phyloP scores from a whole-genome alignment of 2,888 invertebrate genomes.

The Gari tellinella region DNA sequence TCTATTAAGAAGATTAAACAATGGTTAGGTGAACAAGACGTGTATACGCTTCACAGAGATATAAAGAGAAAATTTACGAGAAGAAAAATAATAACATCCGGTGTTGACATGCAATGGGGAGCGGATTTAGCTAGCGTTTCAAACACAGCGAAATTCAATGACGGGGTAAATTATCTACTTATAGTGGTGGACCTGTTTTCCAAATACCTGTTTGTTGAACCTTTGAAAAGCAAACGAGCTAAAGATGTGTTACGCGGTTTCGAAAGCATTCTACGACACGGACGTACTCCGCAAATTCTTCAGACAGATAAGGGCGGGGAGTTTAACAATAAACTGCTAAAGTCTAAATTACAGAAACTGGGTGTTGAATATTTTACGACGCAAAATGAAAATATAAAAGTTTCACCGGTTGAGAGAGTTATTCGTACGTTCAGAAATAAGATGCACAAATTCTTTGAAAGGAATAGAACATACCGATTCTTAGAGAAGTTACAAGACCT shows the following conservation, averaged over 20 bases:
- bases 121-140: too few species aligned
- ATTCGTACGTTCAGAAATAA: conserved; percentile 24
- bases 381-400: conserved; percentile 36
- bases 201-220: conserved; percentile 29
- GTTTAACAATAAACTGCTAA: conserved; percentile 20
- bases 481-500: too few species aligned
- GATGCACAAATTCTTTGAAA: conserved; percentile 25
- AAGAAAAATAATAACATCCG: too few species aligned
- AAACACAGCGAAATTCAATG: conserved; percentile 35
- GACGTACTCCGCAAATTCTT: conserved; percentile 18
- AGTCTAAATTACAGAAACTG: conserved; percentile 4
- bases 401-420: conserved; percentile 18
- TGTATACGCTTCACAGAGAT: too few species aligned
- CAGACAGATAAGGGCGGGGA: conserved; percentile 37
- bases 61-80: too few species aligned
- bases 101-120: conserved; percentile 33
- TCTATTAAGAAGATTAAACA: conserved; percentile 3
- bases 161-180: too few species aligned
- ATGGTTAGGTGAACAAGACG: conserved; percentile 47
- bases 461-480: conserved; percentile 22
- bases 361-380: conserved; percentile 27
- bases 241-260: conserved; percentile 12
- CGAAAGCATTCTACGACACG: conserved; percentile 5
- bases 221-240: conserved; percentile 30
- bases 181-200: too few species aligned